These are phyloP conservation scores for Rhopalosiphum maidis DNA, from an alignment of 1,140 invertebrate species.

Conservation along the genomic window DNA sequence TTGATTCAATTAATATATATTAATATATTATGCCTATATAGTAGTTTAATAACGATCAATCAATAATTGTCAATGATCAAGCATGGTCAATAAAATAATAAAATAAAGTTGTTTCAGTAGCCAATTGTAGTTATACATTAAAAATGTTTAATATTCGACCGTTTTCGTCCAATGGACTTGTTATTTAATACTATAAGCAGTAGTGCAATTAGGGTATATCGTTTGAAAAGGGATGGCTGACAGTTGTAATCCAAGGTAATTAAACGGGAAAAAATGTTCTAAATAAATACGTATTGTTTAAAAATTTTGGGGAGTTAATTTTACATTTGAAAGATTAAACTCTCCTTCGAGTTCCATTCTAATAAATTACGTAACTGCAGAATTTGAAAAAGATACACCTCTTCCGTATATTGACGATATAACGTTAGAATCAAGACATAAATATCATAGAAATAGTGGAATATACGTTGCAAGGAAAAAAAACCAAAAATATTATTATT, in stretches of 20 bases:
- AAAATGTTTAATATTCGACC: background rate
- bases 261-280: background rate
- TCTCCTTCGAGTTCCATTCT: background rate
- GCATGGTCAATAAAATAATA: background rate
- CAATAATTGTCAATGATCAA: background rate
- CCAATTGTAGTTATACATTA: background rate
- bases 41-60: background rate
- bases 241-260: slow-evolving; percentile 1
- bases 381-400: background rate
- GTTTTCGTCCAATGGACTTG: background rate
- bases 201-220: slow-evolving; percentile 1
- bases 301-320: background rate
- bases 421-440: background rate
- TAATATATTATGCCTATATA: background rate
- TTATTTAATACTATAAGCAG: slow-evolving; percentile 3
- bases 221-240: background rate
- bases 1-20: background rate
- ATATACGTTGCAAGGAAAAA: background rate
- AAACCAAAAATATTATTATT: background rate
- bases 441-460: background rate
- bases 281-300: slow-evolving; percentile 5
- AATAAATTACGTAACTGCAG: background rate
- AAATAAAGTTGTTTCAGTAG: background rate
- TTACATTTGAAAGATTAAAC: slow-evolving; percentile 19
- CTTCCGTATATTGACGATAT: background rate